phyloP scores from a whole-genome alignment of 2,797 vertebrate species.

The Cyclopterus lumpus region DNA sequence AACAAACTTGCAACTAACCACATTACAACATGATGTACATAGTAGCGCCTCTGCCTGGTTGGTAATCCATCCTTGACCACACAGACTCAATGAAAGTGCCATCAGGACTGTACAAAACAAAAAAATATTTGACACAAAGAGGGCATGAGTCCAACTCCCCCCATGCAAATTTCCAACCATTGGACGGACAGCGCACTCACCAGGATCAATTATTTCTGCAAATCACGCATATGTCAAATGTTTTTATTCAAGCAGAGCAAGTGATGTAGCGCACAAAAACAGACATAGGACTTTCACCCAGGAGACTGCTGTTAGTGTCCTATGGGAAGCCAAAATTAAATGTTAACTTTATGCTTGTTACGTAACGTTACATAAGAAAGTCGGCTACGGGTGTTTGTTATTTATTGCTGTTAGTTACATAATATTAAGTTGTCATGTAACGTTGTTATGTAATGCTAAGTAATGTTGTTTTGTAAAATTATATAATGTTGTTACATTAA shows the following conservation, averaged over 20 bases:
- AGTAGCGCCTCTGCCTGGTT: neutral
- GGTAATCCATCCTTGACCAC: neutral
- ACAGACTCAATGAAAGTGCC: neutral
- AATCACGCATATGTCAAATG: neutral
- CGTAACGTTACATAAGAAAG: no score
- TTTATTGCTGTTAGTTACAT: neutral
- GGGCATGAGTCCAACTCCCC: neutral
- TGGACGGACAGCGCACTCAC: neutral
- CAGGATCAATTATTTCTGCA: neutral
- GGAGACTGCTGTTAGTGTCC: neutral
- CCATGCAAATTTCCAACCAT: neutral
- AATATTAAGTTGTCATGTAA: neutral
- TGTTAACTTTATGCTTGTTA: neutral
- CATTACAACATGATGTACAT: neutral
- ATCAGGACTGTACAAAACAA: neutral
- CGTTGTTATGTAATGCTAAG: no score
- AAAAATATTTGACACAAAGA: conserved; percentile 3
- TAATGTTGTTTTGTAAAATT: no score
- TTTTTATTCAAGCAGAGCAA: neutral
- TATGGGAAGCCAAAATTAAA: neutral
- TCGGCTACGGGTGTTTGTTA: neutral
- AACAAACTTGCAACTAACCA: neutral
- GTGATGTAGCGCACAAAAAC: neutral
- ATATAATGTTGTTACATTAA: no score
- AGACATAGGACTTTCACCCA: neutral